Conservation (phyloP, 35 echinoderm and acorn worm species). For the Diadema setosum region DNA sequence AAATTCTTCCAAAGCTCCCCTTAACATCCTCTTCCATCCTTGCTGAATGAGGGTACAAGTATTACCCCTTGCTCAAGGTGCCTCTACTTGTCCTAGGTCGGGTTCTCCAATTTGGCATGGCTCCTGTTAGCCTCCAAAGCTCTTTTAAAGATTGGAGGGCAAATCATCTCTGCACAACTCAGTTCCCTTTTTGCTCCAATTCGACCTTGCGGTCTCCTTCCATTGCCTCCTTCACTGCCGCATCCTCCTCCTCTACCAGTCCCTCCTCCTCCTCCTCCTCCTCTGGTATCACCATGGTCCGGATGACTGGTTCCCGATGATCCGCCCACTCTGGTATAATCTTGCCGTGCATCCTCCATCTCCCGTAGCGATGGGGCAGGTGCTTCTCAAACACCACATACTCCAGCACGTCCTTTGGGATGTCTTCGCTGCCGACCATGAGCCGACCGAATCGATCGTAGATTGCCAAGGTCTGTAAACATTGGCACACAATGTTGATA, state of each 20-base stretch:
- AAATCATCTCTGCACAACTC: too few species aligned
- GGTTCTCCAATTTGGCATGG: too few species aligned
- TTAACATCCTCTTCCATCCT: too few species aligned
- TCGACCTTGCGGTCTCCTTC: too few species aligned
- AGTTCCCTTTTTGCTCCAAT: too few species aligned
- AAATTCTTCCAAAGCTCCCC: too few species aligned
- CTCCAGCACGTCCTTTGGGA: slow-evolving; percentile 91
- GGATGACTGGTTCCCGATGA: slow-evolving; percentile 68
- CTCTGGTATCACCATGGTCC: slow-evolving; percentile 65
- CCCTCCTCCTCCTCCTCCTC: slow-evolving; percentile 42
- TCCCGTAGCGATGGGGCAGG: slow-evolving; percentile 69
- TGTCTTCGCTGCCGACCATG: slow-evolving; percentile 84
- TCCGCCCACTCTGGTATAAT: slow-evolving; percentile 81
- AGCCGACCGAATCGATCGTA: slow-evolving; percentile 93
- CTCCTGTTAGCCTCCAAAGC: too few species aligned
- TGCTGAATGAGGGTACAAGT: too few species aligned
- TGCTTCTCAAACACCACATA: slow-evolving; percentile 97
- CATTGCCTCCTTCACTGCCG: background rate
- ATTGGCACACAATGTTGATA: too few species aligned
- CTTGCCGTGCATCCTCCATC: slow-evolving; percentile 93
- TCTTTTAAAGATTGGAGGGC: too few species aligned
- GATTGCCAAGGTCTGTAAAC: slow-evolving; percentile 81
- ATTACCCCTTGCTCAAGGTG: too few species aligned
- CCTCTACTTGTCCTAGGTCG: too few species aligned
- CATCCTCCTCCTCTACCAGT: background rate